These are phyloP conservation scores for Apamea anceps DNA, from an alignment of 2,888 invertebrate genomes.

Conservation along the genomic window DNA sequence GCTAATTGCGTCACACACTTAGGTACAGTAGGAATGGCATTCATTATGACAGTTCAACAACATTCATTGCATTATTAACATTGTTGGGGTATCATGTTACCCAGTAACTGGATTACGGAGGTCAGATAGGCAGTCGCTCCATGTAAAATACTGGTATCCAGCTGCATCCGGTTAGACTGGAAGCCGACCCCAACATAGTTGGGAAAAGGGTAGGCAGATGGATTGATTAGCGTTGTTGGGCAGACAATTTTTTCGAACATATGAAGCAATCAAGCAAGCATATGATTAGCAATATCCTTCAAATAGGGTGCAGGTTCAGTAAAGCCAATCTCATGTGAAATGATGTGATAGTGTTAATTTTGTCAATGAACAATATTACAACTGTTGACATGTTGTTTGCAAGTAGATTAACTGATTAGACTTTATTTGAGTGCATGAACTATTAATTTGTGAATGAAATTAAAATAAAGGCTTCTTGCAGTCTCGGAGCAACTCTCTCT, in stretches of 20 bases:
- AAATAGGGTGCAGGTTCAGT: too few relatives aligned
- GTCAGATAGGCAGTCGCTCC: neutral
- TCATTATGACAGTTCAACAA: neutral
- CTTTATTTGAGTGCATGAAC: neutral
- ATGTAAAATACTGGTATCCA: neutral
- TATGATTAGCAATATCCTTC: too few relatives aligned
- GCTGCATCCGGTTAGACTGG: neutral
- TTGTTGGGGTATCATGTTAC: neutral
- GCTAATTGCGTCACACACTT: neutral
- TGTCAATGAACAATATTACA: neutral
- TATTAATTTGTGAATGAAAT: neutral
- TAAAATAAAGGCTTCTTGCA: neutral
- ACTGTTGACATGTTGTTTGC: neutral
- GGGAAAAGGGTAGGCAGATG: neutral
- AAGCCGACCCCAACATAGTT: neutral
- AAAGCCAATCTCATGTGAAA: neutral
- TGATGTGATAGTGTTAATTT: conserved; percentile 1
- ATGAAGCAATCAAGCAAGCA: neutral
- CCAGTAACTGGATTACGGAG: neutral
- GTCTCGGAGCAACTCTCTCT: neutral
- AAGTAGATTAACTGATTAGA: neutral
- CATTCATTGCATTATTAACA: neutral
- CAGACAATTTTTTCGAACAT: neutral
- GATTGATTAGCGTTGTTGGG: neutral
- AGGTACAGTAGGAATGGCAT: neutral